Conservation (phyloP, 2,888 invertebrate species). For the Tortrix viridana region DNA sequence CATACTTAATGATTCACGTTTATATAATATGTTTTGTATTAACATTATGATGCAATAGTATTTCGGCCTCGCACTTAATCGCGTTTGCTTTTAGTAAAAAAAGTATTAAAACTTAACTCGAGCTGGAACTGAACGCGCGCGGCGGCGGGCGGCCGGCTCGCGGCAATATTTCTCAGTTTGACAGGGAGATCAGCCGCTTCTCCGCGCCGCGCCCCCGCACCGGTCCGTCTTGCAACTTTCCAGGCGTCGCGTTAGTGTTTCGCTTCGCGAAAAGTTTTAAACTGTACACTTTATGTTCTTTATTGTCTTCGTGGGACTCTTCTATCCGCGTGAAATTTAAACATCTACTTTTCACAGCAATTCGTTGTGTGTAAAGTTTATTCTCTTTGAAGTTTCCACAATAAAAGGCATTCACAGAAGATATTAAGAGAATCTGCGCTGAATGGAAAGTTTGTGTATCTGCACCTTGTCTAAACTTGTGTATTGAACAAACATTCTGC, state of each 20-base stretch:
- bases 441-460: conserved; percentile 18
- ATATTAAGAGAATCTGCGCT: conserved; percentile 43
- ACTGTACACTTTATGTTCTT: conserved; percentile 77
- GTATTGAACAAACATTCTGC: conserved; percentile 66
- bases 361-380: conserved; percentile 58
- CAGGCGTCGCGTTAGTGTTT: conserved; percentile 67
- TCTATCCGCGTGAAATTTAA: conserved; percentile 70
- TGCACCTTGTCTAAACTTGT: conserved; percentile 39
- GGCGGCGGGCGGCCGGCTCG: conserved; percentile 52
- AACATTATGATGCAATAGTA: too few relatives aligned
- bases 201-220: conserved; percentile 54
- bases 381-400: conserved; percentile 55
- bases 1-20: too few relatives aligned
- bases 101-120: conserved; percentile 29
- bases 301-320: conserved; percentile 71
- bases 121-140: conserved; percentile 24
- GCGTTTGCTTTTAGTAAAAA: too few relatives aligned
- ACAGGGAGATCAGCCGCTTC: conserved; percentile 61
- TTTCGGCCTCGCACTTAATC: too few relatives aligned
- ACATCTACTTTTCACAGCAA: conserved; percentile 62
- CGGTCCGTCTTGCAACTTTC: conserved; percentile 73
- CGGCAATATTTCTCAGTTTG: conserved; percentile 78
- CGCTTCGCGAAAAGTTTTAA: conserved; percentile 73
- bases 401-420: conserved; percentile 48
- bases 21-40: too few relatives aligned